Evolutionary conservation across 2,797 vertebrate genomes (phyloP), one percentile per base, ranked within the genome.

Genomic region (Siniperca scherzeri): DNA sequence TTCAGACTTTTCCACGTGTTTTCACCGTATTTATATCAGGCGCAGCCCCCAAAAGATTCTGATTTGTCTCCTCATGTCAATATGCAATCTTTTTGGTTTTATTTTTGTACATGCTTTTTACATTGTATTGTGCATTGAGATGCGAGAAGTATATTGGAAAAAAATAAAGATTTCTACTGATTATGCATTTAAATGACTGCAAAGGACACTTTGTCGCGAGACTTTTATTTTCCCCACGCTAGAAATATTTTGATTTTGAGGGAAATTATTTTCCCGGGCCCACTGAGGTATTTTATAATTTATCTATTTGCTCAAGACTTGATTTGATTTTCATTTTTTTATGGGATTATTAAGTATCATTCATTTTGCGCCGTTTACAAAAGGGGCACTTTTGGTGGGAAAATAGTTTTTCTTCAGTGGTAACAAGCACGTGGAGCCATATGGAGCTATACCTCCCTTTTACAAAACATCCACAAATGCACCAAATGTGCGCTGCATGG

Each of bases 71-170:
- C 80, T 91, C 82, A 72, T 87, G 89, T 93, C 89, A 92, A 92
- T 90, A 92, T 90, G 91, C 91, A 93, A 89, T 91, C 74, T 80
- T 81, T 90, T 86, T 77, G 73, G 66, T 93, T 91, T 94, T 94
- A 94, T 95, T 95, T 95, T 94, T 95, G 94, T 95, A 95, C 90
- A 88, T 91, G 93, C 91, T 93, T 95, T 95, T 89, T 93, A 95
- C 82, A 85, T 92, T 94, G 93, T 94, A 94, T 88, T 93, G 88
- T 94, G 90, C 91, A 91, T 93, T 90, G 83, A 92, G 91, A 92
- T 94, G 93, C 93, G 88, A 92, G 90, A 94, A 91, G 86, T 95
- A 95, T 95, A 93, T 94, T 94, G 92, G 77, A 91, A 87, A 89
- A 87, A 90, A 94, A 95, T 95, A 95, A 95, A 95, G 91, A 94